Evolutionary conservation across 2,888 invertebrate species (phyloP).

Genomic region (Incurvaria masculella): DNA sequence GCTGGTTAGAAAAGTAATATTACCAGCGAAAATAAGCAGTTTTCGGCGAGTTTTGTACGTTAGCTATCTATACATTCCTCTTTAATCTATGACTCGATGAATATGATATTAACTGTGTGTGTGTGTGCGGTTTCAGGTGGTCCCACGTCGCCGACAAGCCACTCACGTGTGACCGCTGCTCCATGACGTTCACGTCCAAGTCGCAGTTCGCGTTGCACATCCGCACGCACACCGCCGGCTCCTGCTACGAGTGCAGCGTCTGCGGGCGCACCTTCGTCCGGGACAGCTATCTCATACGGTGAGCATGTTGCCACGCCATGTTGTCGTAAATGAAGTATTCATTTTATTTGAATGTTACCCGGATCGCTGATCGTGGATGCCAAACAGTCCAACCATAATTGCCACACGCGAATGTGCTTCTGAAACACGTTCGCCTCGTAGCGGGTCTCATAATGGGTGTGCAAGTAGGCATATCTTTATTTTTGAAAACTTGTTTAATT

Average conservation of each 20-base stretch:
- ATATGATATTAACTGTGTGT: no score
- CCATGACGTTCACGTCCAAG: conserved; percentile 71
- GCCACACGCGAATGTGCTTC: no score
- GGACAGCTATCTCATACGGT: conserved; percentile 73
- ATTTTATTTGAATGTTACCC: background rate
- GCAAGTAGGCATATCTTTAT: no score
- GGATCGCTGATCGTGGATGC: background rate
- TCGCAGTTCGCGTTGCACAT: conserved; percentile 74
- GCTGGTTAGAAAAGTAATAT: no score
- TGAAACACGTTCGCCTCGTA: no score
- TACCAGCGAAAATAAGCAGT: no score
- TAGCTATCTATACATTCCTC: no score
- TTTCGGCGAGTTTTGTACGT: no score
- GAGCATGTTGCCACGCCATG: conserved; percentile 4
- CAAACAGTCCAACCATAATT: background rate
- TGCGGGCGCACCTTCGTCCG: conserved; percentile 73
- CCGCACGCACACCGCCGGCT: conserved; percentile 67
- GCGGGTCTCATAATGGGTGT: no score
- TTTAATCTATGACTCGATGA: no score
- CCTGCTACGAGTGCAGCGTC: conserved; percentile 70
- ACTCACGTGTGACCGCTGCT: conserved; percentile 68
- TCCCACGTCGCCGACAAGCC: conserved; percentile 76
- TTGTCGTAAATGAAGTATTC: background rate
- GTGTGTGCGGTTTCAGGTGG: conserved; percentile 55
- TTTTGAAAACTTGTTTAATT: no score